Evolutionary conservation across 2,888 invertebrate species (phyloP), one percentile per base, ranked within the genome.

Genomic region (Diarsia mendica): DNA sequence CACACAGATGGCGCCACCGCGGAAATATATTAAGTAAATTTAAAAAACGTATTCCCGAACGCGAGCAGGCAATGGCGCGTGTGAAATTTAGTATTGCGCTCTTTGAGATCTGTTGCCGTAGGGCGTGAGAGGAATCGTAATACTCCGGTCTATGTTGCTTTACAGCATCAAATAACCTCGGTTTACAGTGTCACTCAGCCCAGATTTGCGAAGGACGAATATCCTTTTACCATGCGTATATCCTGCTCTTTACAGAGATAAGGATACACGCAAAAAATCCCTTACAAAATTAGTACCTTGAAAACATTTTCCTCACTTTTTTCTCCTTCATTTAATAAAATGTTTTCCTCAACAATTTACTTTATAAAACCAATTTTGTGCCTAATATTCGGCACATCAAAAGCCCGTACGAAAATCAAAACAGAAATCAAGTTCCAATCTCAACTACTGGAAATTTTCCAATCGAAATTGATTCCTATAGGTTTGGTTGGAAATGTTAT

Each of bases 1-100:
- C 90, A 89, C 92, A 89, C 95, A 95, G 94, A 95, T 95, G 95
- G 94, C 93, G 93, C 94, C 92, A 92, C 91, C 79, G 92, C 93
- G 93, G 93, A 93, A 82, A 87, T 87, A 93, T 94, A 94, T 94
- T 94, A 94, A 94, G 92, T 92, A 92, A 94, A 94, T 94, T 94
- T 94, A 92, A 94, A 94, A 94, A 93, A 91, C 90, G 88, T 90
- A 89, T 91, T 89, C 90, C 89, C 90, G 88, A 87, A 85, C 84
- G 88, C 87, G 84, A 74, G 83, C 79, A 79, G 87, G 93, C 92
- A 94, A 94, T 94, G 94, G 94, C 91, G 91, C 94, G 93, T 91
- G 92, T 88, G 91, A 92, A 95, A 94, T 95, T 95, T 94, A 94
- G 91, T 94, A 92, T 92, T 90, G 90, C 92, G 90, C 90, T 87